phyloP scores from a whole-genome alignment of 2,888 invertebrate species.

The Muscina levida region DNA sequence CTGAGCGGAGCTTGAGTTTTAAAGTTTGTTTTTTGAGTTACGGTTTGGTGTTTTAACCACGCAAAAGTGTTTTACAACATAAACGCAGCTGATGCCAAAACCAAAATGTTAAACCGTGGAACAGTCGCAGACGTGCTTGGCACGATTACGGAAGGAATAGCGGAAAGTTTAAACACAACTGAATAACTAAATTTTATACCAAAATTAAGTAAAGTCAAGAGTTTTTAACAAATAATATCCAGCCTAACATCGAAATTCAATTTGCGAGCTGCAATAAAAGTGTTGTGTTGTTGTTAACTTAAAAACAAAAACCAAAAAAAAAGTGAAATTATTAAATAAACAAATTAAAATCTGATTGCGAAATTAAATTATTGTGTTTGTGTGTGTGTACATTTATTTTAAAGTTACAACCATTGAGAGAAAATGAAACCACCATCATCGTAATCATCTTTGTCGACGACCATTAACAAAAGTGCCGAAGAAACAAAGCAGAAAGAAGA shows the following conservation, averaged over 20 bases:
- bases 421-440: not conserved
- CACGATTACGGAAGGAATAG: constrained; percentile 64
- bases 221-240: too few species aligned
- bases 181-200: too few species aligned
- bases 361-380: constrained; percentile 35
- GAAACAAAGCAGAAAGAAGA: constrained; percentile 7
- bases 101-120: constrained; percentile 54
- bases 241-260: too few species aligned
- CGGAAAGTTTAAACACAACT: constrained; percentile 41
- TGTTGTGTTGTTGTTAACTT: too few species aligned
- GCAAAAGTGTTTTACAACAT: constrained; percentile 43
- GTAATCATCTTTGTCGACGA: not conserved
- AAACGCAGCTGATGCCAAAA: constrained; percentile 61
- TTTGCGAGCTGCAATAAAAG: too few species aligned
- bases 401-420: constrained; percentile 10
- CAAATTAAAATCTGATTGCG: constrained; percentile 45
- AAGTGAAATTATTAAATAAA: constrained; percentile 45
- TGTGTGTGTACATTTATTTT: constrained; percentile 6
- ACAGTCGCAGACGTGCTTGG: constrained; percentile 63
- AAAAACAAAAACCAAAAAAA: constrained; percentile 26
- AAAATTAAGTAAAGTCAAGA: too few species aligned
- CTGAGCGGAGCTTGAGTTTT: constrained; percentile 29
- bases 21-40: too few species aligned
- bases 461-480: constrained; percentile 19
- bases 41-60: constrained; percentile 22